These are phyloP conservation scores for Malurus elegans DNA, from an alignment of 2,113 vertebrate species.

Conservation along the genomic window DNA sequence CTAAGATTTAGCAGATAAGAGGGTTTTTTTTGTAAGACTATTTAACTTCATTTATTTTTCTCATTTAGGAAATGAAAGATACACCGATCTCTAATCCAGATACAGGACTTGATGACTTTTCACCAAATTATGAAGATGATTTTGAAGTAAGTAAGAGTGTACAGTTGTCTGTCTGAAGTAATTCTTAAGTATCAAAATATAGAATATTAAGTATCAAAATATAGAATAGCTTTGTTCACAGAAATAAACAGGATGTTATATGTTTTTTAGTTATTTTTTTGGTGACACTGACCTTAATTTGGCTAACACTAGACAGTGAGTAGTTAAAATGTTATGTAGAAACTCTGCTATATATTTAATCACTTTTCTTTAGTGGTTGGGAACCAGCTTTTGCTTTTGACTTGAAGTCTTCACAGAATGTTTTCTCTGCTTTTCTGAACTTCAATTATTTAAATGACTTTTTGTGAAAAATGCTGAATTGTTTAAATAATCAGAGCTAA, in stretches of 20 bases:
- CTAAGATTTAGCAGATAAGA: not conserved
- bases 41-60: not conserved
- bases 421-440: not conserved
- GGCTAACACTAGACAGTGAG: not conserved
- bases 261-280: not conserved
- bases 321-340: not conserved
- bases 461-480: not conserved
- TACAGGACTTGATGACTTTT: constrained; percentile 40
- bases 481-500: not conserved
- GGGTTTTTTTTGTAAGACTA: not conserved
- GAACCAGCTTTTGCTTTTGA: not conserved
- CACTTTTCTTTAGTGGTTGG: not conserved
- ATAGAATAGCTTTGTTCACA: not conserved
- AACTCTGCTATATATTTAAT: not conserved
- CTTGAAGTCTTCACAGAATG: not conserved
- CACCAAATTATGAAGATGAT: constrained; percentile 83
- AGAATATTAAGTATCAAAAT: not conserved
- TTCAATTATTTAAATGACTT: not conserved
- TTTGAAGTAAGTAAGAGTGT: constrained; percentile 84
- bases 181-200: not conserved
- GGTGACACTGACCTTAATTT: not conserved
- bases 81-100: constrained; percentile 10
- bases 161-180: not conserved
- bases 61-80: constrained; percentile 67
- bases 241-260: not conserved